phyloP scores from a whole-genome alignment of 2,888 invertebrate genomes.

The Lepidocyrtoides sp. region DNA sequence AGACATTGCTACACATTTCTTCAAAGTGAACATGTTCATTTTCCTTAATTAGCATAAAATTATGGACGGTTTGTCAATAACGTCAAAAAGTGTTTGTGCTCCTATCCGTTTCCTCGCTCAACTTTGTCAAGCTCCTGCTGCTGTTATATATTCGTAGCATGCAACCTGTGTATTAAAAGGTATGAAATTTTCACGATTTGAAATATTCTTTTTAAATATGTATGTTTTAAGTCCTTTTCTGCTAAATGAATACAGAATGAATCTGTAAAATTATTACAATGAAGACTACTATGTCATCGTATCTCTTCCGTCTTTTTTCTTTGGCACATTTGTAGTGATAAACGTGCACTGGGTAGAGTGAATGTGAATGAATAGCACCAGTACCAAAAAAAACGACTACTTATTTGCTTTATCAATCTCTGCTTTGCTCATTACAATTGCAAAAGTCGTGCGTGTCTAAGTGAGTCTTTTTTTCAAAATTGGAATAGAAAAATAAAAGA shows the following conservation, averaged over 20 bases:
- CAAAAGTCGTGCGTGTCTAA: slow-evolving; percentile 74
- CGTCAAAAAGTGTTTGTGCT: slow-evolving; percentile 9
- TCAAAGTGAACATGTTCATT: neutral
- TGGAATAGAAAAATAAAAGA: neutral
- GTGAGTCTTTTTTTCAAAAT: slow-evolving; percentile 27
- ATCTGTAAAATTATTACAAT: neutral
- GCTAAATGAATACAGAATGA: neutral
- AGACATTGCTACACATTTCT: neutral
- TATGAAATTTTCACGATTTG: slow-evolving; percentile 9
- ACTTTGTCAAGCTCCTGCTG: neutral
- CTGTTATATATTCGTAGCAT: neutral
- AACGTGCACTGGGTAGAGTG: neutral
- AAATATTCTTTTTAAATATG: slow-evolving; percentile 1
- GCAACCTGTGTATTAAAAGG: neutral
- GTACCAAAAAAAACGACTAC: too few species aligned
- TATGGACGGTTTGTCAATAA: slow-evolving; percentile 21
- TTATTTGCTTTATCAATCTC: neutral
- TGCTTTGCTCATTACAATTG: slow-evolving; percentile 35
- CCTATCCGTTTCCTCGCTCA: neutral
- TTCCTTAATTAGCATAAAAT: slow-evolving; percentile 23
- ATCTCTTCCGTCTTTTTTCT: neutral
- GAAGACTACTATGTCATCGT: neutral
- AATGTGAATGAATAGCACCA: neutral
- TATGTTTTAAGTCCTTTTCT: neutral
- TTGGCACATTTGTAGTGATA: neutral